Conservation (phyloP, 2,113 vertebrate species). For the Erythrolamprus reginae region DNA sequence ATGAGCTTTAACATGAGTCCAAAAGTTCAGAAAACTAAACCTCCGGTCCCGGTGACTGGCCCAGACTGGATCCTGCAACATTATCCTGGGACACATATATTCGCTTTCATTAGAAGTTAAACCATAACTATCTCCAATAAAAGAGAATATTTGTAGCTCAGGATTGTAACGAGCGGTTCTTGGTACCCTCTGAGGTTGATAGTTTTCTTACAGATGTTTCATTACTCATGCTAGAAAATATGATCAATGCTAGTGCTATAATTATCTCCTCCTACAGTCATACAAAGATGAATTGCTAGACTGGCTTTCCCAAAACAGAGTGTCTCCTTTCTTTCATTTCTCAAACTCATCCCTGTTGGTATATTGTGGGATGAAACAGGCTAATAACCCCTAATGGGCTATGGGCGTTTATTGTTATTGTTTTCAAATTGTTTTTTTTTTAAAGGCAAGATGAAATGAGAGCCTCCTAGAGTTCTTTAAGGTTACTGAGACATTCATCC, state of each 20-base stretch:
- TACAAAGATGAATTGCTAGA: background rate
- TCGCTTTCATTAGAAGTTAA: background rate
- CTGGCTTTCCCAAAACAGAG: background rate
- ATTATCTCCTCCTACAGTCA: background rate
- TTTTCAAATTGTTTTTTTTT: background rate
- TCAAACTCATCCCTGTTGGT: background rate
- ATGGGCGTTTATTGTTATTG: background rate
- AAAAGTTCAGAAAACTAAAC: background rate
- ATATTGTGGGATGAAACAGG: background rate
- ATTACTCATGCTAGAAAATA: background rate
- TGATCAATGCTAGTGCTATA: background rate
- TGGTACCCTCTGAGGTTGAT: background rate
- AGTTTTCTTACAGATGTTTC: background rate
- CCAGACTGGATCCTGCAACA: background rate
- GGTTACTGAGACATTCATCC: background rate
- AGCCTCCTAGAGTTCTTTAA: background rate
- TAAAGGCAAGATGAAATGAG: background rate
- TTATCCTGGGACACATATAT: background rate
- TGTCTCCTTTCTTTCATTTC: background rate
- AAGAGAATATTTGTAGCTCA: background rate
- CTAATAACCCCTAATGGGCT: background rate
- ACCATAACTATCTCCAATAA: background rate
- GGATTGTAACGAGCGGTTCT: background rate
- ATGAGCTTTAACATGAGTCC: background rate
- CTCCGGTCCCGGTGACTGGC: background rate